These are phyloP conservation scores for Drosophila kokeensis DNA, from an alignment of 2,888 invertebrate species.

Conservation along the genomic window DNA sequence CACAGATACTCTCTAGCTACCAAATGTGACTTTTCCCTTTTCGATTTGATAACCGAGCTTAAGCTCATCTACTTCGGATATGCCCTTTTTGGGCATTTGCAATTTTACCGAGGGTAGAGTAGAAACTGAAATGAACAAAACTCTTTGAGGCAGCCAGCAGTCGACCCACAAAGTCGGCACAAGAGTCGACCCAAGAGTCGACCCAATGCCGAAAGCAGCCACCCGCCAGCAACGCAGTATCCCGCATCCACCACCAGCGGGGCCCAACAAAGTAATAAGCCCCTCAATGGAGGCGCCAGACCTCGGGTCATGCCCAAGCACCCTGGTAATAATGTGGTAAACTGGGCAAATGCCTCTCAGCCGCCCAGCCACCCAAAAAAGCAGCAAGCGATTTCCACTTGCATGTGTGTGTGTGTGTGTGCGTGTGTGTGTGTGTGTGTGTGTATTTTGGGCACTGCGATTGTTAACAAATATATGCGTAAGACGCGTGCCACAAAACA, in stretches of 20 bases:
- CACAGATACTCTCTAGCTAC: not conserved
- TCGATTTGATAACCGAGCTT: not conserved
- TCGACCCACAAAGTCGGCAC: conserved; percentile 23
- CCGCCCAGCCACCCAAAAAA: conserved; percentile 6
- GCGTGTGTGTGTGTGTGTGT: conserved; percentile 3
- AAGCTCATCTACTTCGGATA: not conserved
- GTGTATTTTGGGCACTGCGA: conserved; percentile 31
- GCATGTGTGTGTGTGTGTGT: not conserved
- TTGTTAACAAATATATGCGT: conserved; percentile 61
- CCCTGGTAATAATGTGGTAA: conserved; percentile 76
- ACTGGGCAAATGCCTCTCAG: conserved; percentile 54
- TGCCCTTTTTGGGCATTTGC: not conserved
- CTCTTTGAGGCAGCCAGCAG: conserved; percentile 42
- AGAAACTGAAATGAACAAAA: conserved; percentile 71
- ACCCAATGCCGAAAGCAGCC: conserved; percentile 16
- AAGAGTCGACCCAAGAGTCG: conserved; percentile 25
- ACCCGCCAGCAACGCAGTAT: conserved; percentile 2
- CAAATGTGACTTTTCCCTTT: not conserved
- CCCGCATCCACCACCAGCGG: conserved; percentile 6
- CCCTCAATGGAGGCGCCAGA: conserved; percentile 73
- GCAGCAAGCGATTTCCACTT: conserved; percentile 14
- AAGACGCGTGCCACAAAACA: conserved; percentile 40
- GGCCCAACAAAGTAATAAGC: conserved; percentile 68
- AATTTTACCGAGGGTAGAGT: not conserved
- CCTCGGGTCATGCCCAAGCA: conserved; percentile 77